Evolutionary conservation across 1,140 invertebrate genomes (phyloP), one percentile per base, ranked within the genome.

Genomic region (Formica selysi): DNA sequence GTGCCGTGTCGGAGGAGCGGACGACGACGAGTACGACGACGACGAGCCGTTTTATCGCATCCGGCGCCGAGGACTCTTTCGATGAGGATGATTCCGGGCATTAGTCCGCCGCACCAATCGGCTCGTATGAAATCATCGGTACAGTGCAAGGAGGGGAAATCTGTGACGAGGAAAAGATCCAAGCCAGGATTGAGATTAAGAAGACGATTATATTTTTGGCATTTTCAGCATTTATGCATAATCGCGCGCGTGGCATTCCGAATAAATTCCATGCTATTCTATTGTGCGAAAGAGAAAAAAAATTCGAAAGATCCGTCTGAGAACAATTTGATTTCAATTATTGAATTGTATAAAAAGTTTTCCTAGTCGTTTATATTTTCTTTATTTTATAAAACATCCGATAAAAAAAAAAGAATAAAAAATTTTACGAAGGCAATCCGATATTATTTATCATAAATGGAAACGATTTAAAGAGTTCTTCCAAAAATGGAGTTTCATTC

Each of bases 61-160:
- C 90, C 91, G 90, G 86, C 88, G 90, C 86, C 88, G 86, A 88
- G 86, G 61, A 87, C 87, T 91, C 84, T 89, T 80, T 87, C 87
- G 67, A 85, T 78, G 78, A 71, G 62, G 86, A 87, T 78, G 86
- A 91, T 89, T 89, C 84, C 81, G 61, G 48, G 16, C 54, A 81
- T 86, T 65, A 79, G 71, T 16, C 51, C 71, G 80, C 32, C 59
- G 41, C 71, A 41, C 89, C 89, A 90, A 91, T 91, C 68, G 44
- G 59, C 64, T 74, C 57, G 78, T 44, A 51, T 41, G 29, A 59
- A 81, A 73, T 87, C 79, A 83, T 62, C 74, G 83, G 48, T 22
- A 41, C 26, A 36, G 54, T 26, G 22, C 71, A 76, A 79, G 54
- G 71, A 54, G 22, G 61, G 59, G 71, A 36, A n/a, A 51, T 51